These are phyloP conservation scores for Pandion haliaetus DNA, from an alignment of 2,113 vertebrate species.

Conservation along the genomic window DNA sequence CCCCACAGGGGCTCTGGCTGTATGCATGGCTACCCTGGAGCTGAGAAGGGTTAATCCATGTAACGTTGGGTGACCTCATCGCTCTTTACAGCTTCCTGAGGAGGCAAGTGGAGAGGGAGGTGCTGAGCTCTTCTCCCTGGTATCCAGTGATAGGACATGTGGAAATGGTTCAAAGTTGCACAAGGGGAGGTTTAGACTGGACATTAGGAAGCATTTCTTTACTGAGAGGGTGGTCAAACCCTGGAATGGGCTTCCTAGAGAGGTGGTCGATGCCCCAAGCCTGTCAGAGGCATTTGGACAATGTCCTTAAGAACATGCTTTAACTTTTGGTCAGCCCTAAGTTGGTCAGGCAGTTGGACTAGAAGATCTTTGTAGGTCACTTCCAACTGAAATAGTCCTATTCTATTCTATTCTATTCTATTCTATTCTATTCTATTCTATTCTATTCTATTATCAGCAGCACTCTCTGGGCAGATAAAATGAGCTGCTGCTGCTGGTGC, in stretches of 20 bases:
- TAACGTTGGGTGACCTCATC: not conserved
- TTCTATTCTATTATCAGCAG: not conserved
- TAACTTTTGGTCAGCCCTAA: not conserved
- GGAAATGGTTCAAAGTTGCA: not conserved
- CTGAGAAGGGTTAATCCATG: not conserved
- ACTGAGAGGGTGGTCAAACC: not conserved
- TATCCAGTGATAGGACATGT: rapidly evolving
- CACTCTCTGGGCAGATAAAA: not conserved
- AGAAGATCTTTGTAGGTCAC: not conserved
- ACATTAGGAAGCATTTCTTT: not conserved
- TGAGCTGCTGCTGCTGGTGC: not conserved
- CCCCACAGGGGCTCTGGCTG: not conserved
- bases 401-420: not conserved
- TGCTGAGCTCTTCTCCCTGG: not conserved
- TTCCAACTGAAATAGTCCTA: not conserved
- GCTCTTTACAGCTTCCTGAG: not conserved
- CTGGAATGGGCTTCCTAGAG: not conserved
- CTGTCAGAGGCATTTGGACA: not conserved
- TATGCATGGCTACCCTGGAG: not conserved
- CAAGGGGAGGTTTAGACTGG: not conserved
- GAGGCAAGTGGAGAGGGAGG: not conserved
- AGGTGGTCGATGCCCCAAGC: not conserved
- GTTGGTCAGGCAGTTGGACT: not conserved
- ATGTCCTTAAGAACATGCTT: not conserved
- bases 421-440: not conserved